Evolutionary conservation across 1,140 invertebrate genomes (phyloP).

Genomic region (Nasonia vitripennis): DNA sequence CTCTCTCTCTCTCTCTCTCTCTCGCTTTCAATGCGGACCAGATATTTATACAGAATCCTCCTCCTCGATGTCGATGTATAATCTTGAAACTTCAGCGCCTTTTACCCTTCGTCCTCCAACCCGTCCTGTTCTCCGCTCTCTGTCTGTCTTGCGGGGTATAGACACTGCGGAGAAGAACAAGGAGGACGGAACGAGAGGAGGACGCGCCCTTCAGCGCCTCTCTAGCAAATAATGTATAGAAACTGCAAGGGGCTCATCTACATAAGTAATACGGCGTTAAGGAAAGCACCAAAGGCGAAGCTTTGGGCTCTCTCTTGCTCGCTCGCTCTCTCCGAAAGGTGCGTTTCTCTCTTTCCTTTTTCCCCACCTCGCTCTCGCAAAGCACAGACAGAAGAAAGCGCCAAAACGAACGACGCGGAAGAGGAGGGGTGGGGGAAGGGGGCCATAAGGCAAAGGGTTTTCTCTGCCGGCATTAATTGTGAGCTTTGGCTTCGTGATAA

Average conservation of each 20-base stretch:
- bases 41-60: slow-evolving; percentile 59
- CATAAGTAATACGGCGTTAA: slow-evolving; percentile 75
- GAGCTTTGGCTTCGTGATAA: slow-evolving; percentile 64
- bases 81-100: slow-evolving; percentile 71
- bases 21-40: slow-evolving; percentile 49
- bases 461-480: slow-evolving; percentile 68
- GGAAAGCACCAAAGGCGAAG: slow-evolving; percentile 69
- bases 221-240: slow-evolving; percentile 73
- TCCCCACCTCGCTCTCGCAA: slow-evolving; percentile 53
- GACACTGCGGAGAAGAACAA: neutral
- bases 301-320: slow-evolving; percentile 44
- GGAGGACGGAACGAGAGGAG: slow-evolving; percentile 45
- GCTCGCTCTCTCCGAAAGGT: slow-evolving; percentile 27
- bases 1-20: slow-evolving; percentile 1
- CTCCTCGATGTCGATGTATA: slow-evolving; percentile 54
- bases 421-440: slow-evolving; percentile 23
- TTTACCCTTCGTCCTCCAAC: slow-evolving; percentile 62
- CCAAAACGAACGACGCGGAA: slow-evolving; percentile 37
- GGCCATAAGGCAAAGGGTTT: slow-evolving; percentile 67
- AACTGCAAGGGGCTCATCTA: slow-evolving; percentile 72
- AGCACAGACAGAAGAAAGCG: slow-evolving; percentile 60
- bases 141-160: slow-evolving; percentile 33
- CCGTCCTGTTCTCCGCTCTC: slow-evolving; percentile 47
- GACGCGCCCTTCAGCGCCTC: slow-evolving; percentile 54
- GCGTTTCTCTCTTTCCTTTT: neutral